Conservation (phyloP, 2,113 vertebrate genomes). For the Neolamprologus caudopunctatus region DNA sequence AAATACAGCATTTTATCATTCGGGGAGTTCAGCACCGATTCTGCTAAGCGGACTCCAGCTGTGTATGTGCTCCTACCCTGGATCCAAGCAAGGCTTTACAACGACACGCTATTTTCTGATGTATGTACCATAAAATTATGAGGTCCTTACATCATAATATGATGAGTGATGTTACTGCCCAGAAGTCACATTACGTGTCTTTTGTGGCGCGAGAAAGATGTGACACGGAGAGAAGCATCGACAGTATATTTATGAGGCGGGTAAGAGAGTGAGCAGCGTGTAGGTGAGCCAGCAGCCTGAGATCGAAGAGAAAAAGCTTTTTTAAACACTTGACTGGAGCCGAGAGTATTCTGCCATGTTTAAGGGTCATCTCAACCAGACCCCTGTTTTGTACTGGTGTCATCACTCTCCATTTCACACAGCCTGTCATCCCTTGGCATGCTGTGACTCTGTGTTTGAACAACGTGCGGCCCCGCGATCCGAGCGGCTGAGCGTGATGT, state of each 20-base stretch:
- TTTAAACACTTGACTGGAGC: constrained; percentile 53
- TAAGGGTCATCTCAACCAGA: constrained; percentile 58
- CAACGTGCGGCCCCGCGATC: constrained; percentile 16
- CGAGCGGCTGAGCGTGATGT: constrained; percentile 22
- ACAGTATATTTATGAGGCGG: constrained; percentile 14
- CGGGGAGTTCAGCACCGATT: background rate
- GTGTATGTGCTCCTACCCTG: background rate
- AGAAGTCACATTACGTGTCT: constrained; percentile 3
- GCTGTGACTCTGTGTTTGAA: constrained; percentile 44
- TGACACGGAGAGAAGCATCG: constrained; percentile 2
- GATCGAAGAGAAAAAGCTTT: constrained; percentile 45
- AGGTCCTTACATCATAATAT: constrained; percentile 18
- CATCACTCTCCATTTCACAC: constrained; percentile 64
- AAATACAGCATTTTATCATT: constrained; percentile 32
- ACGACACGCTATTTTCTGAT: constrained; percentile 11
- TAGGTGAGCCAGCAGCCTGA: constrained; percentile 5
- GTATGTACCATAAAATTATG: constrained; percentile 27
- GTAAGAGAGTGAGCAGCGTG: background rate
- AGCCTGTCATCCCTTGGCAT: constrained; percentile 22
- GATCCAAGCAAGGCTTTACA: background rate
- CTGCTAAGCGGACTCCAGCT: background rate
- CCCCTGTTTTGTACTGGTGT: constrained; percentile 45
- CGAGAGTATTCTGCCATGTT: constrained; percentile 36
- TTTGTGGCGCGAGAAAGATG: background rate
- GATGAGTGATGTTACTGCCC: constrained; percentile 9